These are phyloP conservation scores for Labeo catla DNA, from an alignment of 2,113 vertebrate genomes.

Conservation along the genomic window DNA sequence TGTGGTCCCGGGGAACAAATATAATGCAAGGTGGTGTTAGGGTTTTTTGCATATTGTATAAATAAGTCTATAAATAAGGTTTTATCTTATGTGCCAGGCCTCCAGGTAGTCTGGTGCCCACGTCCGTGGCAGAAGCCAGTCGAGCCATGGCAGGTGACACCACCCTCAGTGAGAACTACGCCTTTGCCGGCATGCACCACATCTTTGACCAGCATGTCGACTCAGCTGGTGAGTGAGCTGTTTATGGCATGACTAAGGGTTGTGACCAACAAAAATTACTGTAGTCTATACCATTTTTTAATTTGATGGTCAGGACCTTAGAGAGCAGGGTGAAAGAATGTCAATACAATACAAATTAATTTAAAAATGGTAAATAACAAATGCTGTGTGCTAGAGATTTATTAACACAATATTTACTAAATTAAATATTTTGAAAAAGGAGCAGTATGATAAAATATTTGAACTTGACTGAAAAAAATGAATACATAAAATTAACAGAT, in stretches of 20 bases:
- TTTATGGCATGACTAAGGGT: not conserved
- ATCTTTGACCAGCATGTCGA: slow-evolving; percentile 95
- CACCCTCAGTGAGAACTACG: slow-evolving; percentile 93
- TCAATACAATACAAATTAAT: not conserved
- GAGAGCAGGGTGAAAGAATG: not conserved
- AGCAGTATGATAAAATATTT: no score
- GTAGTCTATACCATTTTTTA: not conserved
- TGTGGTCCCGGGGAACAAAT: no score
- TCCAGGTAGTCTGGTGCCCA: slow-evolving; percentile 89
- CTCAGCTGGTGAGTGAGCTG: slow-evolving; percentile 80
- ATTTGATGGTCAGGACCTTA: not conserved
- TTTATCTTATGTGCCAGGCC: slow-evolving; percentile 72
- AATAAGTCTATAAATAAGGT: not conserved
- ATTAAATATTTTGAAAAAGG: not conserved
- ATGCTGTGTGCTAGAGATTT: not conserved
- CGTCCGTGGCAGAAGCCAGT: slow-evolving; percentile 90
- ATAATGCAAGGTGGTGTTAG: not conserved
- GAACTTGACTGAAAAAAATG: not conserved
- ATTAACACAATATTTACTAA: not conserved
- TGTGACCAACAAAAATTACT: not conserved
- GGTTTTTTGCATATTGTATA: not conserved
- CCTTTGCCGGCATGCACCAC: slow-evolving; percentile 94
- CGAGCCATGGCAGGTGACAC: slow-evolving; percentile 95
- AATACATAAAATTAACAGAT: not conserved
- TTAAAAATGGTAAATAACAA: not conserved